phyloP scores from a whole-genome alignment of 2,113 vertebrate genomes.

The Dryoscopus gambensis region DNA sequence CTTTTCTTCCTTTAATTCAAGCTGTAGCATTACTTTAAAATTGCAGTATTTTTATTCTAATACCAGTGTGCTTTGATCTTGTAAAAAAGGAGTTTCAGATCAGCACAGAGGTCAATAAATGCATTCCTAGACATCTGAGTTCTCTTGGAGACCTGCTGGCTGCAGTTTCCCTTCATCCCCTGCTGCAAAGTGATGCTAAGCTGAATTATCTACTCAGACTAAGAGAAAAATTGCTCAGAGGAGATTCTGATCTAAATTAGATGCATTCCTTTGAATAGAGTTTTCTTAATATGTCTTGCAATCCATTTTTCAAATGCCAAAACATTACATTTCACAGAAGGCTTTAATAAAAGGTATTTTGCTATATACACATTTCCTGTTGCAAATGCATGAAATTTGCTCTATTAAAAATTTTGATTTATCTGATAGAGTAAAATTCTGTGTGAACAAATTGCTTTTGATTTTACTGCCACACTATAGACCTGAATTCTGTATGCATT shows the following conservation, averaged over 20 bases:
- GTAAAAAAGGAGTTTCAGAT: neutral
- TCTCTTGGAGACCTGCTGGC: neutral
- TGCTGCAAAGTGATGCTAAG: constrained; percentile 4
- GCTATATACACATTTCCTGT: constrained; percentile 17
- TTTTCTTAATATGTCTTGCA: neutral
- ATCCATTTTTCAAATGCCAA: constrained; percentile 52
- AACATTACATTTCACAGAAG: constrained; percentile 20
- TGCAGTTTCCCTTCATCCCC: neutral
- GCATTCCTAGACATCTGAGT: neutral
- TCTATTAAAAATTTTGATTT: constrained; percentile 21
- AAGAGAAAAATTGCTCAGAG: neutral
- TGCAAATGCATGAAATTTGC: constrained; percentile 37
- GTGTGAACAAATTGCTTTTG: constrained; percentile 1
- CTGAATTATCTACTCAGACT: constrained; percentile 10
- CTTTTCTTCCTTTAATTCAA: neutral
- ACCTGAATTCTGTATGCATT: neutral
- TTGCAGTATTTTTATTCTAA: neutral
- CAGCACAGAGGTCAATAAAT: neutral
- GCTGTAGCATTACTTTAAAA: neutral
- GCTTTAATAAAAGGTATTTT: constrained; percentile 51
- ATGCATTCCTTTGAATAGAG: neutral
- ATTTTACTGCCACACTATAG: neutral
- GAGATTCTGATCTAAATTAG: constrained; percentile 29
- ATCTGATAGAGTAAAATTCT: constrained; percentile 17
- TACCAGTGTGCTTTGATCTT: neutral